These are phyloP conservation scores for Uropetala carovei DNA, from an alignment of 2,888 invertebrate species.

Conservation along the genomic window DNA sequence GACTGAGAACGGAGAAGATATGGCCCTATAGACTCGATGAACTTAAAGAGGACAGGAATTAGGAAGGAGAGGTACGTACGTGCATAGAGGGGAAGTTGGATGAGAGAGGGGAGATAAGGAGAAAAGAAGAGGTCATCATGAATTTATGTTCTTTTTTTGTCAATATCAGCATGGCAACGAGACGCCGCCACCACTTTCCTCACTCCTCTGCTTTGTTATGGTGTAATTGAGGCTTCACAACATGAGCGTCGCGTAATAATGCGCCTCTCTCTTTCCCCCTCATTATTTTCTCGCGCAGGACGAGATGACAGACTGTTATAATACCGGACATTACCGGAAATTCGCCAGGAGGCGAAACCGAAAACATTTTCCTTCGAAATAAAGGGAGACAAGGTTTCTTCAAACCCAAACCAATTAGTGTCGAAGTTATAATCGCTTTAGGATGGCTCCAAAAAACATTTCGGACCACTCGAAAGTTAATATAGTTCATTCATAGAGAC, in stretches of 20 bases:
- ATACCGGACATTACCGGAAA: not conserved
- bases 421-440: constrained; percentile 19
- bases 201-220: not conserved
- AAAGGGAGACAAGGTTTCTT: not conserved
- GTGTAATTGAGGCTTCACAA: not conserved
- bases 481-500: constrained; percentile 19
- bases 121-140: not conserved
- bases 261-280: not conserved
- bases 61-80: too few relatives aligned
- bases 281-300: not conserved
- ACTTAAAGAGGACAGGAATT: too few relatives aligned
- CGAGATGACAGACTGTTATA: not conserved
- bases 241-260: not conserved
- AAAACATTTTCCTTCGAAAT: not conserved
- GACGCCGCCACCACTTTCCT: not conserved
- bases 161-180: not conserved
- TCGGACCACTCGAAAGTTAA: constrained; percentile 13
- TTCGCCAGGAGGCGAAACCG: not conserved
- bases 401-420: not conserved
- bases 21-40: too few relatives aligned
- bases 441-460: constrained; percentile 27
- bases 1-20: too few relatives aligned
- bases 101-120: not conserved
- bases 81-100: not conserved
- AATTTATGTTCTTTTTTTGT: not conserved